Base-by-base conservation (phyloP, 2,797 vertebrate species). In the Sebastes cheni region DNA sequence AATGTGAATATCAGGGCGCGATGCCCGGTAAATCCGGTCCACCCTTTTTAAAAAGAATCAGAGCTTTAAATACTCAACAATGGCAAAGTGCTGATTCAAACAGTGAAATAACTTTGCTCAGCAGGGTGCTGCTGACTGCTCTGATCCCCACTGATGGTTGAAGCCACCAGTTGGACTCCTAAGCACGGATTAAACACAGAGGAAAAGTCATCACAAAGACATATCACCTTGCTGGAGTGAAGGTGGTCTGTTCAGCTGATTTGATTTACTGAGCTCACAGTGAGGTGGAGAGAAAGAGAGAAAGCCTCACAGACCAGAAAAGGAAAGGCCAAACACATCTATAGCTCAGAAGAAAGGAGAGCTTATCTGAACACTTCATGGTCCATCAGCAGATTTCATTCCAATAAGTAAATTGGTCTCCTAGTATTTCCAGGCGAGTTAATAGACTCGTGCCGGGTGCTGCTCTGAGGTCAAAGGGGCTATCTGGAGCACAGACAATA, bases 371-470 rank as follows among this genome's bases (percentile, higher is more conserved):
- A 77, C 85, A 69, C 55, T 78, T 85, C 76, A 76, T 4, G 16
- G 69, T 32, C 81, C 74, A 87, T 94, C 89, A 92, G 93, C 91
- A 91, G 82, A 92, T 92, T 91, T 81, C 72, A 86, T 87, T 92
- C 72, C 77, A 84, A 79, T 79, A 62, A 80, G 79, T 36, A 69
- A 80, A 72, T 39, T 27, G 55, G 73, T 72, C 39, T 58, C 78
- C 71, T 59, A 27, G 72, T 71, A 55, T 79, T 75, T 77, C 71
- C 79, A 79, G 68, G 71, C 2, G 56, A 83, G 71, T 88, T 84
- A 87, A 90, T 73, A 82, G 76, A 82, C 75, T 67, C 9, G 3
- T 52, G 71, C 55, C 62, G 56, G 50, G 65, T 42, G 71, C 61
- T 34, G 58, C 20, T 46, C 61, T 30, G 71, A 55, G 61, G 69